Base-by-base conservation (phyloP, 1,140 invertebrate genomes). In the Meloidogyne hapla region DNA sequence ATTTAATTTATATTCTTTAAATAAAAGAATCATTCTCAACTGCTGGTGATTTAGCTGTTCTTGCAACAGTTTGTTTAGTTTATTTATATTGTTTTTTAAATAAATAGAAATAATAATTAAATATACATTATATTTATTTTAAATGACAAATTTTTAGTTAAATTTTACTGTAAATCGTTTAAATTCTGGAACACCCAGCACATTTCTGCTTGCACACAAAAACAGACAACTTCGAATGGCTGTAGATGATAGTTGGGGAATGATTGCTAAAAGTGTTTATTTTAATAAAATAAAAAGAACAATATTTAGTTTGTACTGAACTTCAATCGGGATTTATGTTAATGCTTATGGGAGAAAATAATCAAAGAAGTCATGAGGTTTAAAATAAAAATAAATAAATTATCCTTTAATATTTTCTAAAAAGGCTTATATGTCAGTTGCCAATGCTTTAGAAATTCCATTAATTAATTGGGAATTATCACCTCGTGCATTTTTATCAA, bases 261-360 rank as follows among this genome's bases (percentile, higher is more conserved):
- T 83, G 18, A 83, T 79, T 42, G 28, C 77, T n/a, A 83, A 73
- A 73, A 63, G 83, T 83, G 69, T 9, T 26, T 10, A 56, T 18
- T 40, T 61, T 18, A 8, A 42, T n/a, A 23, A n/a, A 56, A 21
- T n/a, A 69, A 8, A 26, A 25, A 48, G 12, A 48, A 15, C 0
- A 33, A 21, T 6, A 25, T 25, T 63, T 79, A 85, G 83, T 83
- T 21, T 84, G 83, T 62, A 69, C 45, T 9, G 81, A 83, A 67
- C 79, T 85, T 23, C 56, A 82, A 65, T 56, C 63, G 1, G 83
- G 83, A 38, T 85, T 85, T 62, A 85, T 83, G 83, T 33, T 85
- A 12, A 81, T 85, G 82, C 48, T 83, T 42, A 76, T 74, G 6
- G 83, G 83, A 25, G 83, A 84, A 6, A 79, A 56, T 40, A 67